phyloP scores from a whole-genome alignment of 2,113 vertebrate genomes.

The Tragelaphus scriptus region DNA sequence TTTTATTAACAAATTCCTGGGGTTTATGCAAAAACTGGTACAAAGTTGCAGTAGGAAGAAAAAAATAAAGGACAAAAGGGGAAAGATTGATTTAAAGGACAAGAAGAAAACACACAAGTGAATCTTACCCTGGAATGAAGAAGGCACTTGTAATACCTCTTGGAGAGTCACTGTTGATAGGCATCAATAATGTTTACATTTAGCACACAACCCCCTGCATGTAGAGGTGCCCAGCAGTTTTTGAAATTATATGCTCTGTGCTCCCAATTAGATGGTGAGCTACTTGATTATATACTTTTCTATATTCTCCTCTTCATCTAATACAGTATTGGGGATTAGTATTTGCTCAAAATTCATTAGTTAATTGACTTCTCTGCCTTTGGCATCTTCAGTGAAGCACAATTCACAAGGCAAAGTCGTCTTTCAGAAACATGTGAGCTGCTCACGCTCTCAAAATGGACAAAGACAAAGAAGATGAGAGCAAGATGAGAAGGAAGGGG shows the following conservation, averaged over 20 bases:
- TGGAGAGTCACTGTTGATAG: background rate
- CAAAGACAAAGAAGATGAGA: constrained; percentile 30
- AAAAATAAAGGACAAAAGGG: background rate
- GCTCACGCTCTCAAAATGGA: background rate
- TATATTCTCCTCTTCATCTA: background rate
- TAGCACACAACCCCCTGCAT: background rate
- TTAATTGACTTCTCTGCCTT: constrained; percentile 30
- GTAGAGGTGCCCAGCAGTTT: background rate
- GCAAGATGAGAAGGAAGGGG: background rate
- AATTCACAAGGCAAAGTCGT: background rate
- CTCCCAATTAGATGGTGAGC: background rate
- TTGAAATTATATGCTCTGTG: background rate
- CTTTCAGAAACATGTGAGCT: background rate
- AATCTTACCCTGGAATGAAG: background rate
- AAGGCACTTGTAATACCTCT: background rate
- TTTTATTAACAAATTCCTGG: background rate
- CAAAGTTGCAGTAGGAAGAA: background rate
- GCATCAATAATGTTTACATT: background rate
- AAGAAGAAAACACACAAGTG: background rate
- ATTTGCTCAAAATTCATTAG: constrained; percentile 39
- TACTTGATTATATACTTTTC: background rate
- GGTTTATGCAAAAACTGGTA: background rate
- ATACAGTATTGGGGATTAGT: background rate
- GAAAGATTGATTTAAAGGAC: background rate
- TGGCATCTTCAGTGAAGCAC: constrained; percentile 18